These are phyloP conservation scores for Protophormia terraenovae DNA, from an alignment of 2,888 invertebrate species.

Conservation along the genomic window DNA sequence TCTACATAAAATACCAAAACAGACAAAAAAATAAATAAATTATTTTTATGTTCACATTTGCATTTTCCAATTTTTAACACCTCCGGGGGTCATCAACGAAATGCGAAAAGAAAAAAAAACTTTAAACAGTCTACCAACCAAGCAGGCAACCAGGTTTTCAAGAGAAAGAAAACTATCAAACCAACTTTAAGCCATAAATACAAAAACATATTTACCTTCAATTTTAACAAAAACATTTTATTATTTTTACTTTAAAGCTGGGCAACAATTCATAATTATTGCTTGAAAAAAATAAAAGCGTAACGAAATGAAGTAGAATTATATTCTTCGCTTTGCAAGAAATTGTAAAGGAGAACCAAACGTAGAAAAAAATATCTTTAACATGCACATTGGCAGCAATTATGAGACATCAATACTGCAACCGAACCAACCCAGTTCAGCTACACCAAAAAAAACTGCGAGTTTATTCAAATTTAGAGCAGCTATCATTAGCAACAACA, in stretches of 20 bases:
- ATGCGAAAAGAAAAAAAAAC: conserved; percentile 11
- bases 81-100: conserved; percentile 78
- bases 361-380: conserved; percentile 60
- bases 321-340: conserved; percentile 60
- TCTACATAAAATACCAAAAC: conserved; percentile 53
- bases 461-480: neutral
- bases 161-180: conserved; percentile 36
- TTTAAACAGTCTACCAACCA: too few relatives aligned
- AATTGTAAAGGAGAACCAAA: conserved; percentile 43
- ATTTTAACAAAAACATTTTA: neutral
- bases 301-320: conserved; percentile 59
- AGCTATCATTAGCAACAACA: neutral
- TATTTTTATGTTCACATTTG: conserved; percentile 77
- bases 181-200: conserved; percentile 17
- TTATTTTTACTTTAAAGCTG: conserved; percentile 10
- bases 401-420: conserved; percentile 69
- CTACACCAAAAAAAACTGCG: conserved; percentile 9
- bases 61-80: conserved; percentile 81
- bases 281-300: conserved; percentile 39
- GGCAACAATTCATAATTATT: conserved; percentile 53
- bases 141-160: neutral
- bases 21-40: conserved; percentile 77
- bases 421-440: conserved; percentile 44
- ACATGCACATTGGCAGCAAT: conserved; percentile 68
- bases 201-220: conserved; percentile 19